Evolutionary conservation across 2,888 invertebrate species (phyloP).

Genomic region (Zygogramma bicolorata): DNA sequence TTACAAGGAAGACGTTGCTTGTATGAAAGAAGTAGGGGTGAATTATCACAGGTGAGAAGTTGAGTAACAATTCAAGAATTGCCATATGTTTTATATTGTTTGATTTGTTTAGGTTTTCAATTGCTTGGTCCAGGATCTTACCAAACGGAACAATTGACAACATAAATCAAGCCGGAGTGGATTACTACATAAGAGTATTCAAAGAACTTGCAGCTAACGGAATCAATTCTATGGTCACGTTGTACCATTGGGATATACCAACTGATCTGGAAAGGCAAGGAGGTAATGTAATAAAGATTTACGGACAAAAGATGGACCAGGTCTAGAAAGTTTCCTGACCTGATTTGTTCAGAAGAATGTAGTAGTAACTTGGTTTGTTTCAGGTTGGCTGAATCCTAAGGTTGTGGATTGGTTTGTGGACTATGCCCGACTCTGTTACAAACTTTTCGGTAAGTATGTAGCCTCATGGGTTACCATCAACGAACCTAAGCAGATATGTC

Average conservation of each 20-base stretch:
- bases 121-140: constrained; percentile 63
- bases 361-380: background rate
- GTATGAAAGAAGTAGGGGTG: constrained; percentile 71
- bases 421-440: constrained; percentile 67
- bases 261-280: constrained; percentile 65
- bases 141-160: constrained; percentile 70
- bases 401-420: constrained; percentile 70
- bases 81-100: no score
- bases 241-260: constrained; percentile 72
- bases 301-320: no score
- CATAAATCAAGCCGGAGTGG: constrained; percentile 68
- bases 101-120: constrained; percentile 61
- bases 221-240: constrained; percentile 70
- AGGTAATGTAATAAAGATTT: constrained; percentile 41
- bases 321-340: no score
- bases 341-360: no score
- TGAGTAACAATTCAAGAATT: background rate
- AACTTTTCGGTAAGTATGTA: constrained; percentile 53
- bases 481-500: constrained; percentile 64
- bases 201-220: constrained; percentile 66
- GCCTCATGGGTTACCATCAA: constrained; percentile 70
- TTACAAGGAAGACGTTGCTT: constrained; percentile 72
- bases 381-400: constrained; percentile 68
- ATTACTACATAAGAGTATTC: constrained; percentile 44
- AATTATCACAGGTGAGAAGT: constrained; percentile 65